These are phyloP conservation scores for Rousettus madagascariensis DNA, from an alignment of 2,797 vertebrate genomes.

Conservation along the genomic window DNA sequence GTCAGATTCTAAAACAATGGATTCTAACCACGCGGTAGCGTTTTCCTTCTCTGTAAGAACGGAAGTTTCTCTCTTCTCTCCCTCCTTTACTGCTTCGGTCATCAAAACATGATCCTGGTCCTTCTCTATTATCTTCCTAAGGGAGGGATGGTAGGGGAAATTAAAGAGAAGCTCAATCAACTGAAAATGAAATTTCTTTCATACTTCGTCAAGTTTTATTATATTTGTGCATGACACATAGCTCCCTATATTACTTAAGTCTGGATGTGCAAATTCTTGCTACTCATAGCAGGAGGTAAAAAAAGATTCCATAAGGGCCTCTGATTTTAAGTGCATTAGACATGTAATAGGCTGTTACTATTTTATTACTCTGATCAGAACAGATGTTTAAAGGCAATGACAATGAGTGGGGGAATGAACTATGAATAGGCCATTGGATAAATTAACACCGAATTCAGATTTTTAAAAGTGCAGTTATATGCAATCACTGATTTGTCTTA, in stretches of 20 bases:
- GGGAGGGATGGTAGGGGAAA: background rate
- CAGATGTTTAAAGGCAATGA: background rate
- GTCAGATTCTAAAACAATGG: background rate
- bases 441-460: background rate
- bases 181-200: background rate
- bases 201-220: background rate
- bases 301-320: background rate
- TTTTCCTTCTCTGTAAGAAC: background rate
- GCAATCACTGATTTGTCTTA: background rate
- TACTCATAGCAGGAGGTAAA: background rate
- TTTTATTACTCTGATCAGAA: background rate
- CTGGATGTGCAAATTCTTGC: background rate
- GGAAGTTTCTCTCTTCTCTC: background rate
- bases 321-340: background rate
- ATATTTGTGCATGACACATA: background rate
- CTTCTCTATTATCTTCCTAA: constrained; percentile 21
- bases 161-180: background rate
- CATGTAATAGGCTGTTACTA: background rate
- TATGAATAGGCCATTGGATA: background rate
- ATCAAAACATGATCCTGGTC: background rate
- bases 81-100: background rate
- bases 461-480: background rate
- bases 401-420: background rate
- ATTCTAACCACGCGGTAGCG: background rate
- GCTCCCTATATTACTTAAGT: background rate